phyloP scores from a whole-genome alignment of 2,113 vertebrate species.

The Ceuthmochares aereus region DNA sequence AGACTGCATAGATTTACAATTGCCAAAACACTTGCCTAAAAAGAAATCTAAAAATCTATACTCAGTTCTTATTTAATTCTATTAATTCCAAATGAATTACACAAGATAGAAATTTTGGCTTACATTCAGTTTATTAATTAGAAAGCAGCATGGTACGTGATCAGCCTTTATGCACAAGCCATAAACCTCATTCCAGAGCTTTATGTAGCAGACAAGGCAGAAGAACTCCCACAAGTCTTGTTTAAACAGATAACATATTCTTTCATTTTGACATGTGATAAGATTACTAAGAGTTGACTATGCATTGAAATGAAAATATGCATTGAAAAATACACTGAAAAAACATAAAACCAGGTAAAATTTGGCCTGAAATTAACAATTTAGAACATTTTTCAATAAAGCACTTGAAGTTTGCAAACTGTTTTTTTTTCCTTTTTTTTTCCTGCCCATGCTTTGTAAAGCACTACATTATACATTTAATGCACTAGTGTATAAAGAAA shows the following conservation, averaged over 20 bases:
- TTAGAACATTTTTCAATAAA: neutral
- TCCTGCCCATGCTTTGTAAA: neutral
- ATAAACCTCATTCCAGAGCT: neutral
- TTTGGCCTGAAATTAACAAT: neutral
- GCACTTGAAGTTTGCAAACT: neutral
- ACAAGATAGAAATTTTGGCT: neutral
- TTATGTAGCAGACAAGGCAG: neutral
- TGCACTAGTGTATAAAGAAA: neutral
- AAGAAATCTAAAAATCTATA: neutral
- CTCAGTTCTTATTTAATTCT: neutral
- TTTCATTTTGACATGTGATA: neutral
- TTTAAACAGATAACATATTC: neutral
- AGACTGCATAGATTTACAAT: neutral
- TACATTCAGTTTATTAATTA: slow-evolving; percentile 45
- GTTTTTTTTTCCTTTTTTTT: neutral
- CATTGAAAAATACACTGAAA: neutral
- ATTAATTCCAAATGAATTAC: neutral
- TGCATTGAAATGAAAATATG: neutral
- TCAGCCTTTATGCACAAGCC: neutral
- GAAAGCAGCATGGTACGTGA: neutral
- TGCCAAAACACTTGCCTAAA: slow-evolving; percentile 3
- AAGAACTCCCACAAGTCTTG: neutral
- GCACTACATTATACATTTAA: neutral
- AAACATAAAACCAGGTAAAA: neutral
- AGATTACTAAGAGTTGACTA: neutral